phyloP scores from a whole-genome alignment of 1,140 invertebrate species.

The Battus philenor region DNA sequence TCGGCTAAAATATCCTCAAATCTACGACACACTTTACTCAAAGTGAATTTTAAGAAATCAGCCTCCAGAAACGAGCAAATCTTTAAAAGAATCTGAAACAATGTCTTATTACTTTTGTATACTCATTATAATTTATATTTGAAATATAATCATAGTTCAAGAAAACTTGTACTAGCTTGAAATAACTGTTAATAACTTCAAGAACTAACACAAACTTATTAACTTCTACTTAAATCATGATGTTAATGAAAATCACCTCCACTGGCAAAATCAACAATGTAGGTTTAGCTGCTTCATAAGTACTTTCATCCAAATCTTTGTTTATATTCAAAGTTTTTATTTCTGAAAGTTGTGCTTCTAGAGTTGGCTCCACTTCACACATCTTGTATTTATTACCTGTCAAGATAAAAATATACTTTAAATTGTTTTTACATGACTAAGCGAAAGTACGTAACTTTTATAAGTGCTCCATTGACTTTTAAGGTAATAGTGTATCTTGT shows the following conservation, averaged over 20 bases:
- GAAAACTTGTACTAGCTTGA: not conserved
- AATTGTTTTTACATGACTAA: no score
- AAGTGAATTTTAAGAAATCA: conserved; percentile 55
- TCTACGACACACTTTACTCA: conserved; percentile 61
- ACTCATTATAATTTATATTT: not conserved
- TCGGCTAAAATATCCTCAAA: conserved; percentile 68
- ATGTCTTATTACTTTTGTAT: not conserved
- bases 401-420: no score
- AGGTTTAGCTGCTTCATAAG: conserved; percentile 32
- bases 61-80: conserved; percentile 69
- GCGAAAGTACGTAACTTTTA: no score
- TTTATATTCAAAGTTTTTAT: conserved; percentile 32
- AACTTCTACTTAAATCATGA: conserved; percentile 2
- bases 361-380: conserved; percentile 45
- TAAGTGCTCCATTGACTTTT: no score
- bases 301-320: conserved; percentile 17
- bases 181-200: conserved; percentile 5
- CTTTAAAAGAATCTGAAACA: conserved; percentile 70
- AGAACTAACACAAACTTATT: conserved; percentile 4
- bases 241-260: conserved; percentile 34
- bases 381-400: conserved; percentile 26
- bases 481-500: no score
- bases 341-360: conserved; percentile 38
- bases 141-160: not conserved
- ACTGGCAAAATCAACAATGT: conserved; percentile 50